A percentile compares a stretch with the other conserved stretches of the same genome.
phyloP scores from a whole-genome alignment of 2,797 vertebrate species.

The Antrozous pallidus region DNA sequence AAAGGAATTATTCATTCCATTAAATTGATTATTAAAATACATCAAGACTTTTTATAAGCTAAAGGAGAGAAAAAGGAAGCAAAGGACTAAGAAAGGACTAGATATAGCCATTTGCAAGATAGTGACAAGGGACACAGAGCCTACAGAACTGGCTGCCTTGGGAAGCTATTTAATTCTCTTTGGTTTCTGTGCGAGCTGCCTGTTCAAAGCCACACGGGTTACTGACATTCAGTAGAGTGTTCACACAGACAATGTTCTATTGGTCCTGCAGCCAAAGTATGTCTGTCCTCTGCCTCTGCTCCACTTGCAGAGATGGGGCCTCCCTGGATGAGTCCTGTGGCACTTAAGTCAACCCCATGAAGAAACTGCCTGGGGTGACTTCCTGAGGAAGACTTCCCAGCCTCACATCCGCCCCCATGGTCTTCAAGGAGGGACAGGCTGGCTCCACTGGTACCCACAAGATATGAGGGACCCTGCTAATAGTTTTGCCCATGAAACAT shows the following conservation, averaged over 20 bases:
- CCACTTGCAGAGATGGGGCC: background rate
- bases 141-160: background rate
- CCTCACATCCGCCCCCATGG: background rate
- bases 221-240: background rate
- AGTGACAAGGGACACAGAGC: background rate
- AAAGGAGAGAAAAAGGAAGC: constrained; percentile 2
- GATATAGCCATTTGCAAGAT: background rate
- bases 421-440: background rate
- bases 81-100: background rate
- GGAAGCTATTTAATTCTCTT: background rate
- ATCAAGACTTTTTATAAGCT: background rate
- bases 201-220: background rate
- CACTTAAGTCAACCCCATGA: background rate
- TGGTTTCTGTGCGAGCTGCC: background rate
- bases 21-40: background rate
- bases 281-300: background rate
- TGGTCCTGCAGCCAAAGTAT: background rate
- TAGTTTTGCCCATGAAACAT: background rate
- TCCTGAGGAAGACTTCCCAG: background rate
- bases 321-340: background rate
- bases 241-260: background rate
- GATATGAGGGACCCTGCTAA: background rate
- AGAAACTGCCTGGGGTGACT: background rate
- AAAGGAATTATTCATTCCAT: background rate
- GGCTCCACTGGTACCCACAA: background rate